Evolutionary conservation across 2,888 invertebrate species (phyloP), one percentile per base, ranked within the genome.

Genomic region (Sipunculus nudus): DNA sequence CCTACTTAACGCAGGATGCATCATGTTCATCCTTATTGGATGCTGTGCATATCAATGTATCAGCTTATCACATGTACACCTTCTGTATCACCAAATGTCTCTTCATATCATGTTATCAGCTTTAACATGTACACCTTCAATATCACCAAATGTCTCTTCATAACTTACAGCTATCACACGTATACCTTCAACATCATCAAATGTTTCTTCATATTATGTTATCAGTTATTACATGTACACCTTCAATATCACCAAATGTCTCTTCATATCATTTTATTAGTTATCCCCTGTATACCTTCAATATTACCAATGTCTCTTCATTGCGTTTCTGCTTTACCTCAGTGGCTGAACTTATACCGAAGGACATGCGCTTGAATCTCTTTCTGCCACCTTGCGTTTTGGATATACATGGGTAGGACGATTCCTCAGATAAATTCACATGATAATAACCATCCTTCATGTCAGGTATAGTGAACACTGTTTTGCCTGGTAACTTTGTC

Each of bases 401-500:
- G 35, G 67, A 71, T 32, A 66, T 71, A 41, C 61, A 61, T 6
- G 71, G 52, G 10, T 61, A 47, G 10, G 63, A 58, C 25, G 61
- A 63, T 28, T 67, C 53, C 4, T 61, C 57, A 39, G 48, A 53
- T 1, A 75, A 41, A 21, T 56, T 61, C 2, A 68, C 46, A 8
- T 66, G 45, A 67, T 70, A 73, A 40, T 66, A 72, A 1, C 71
- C 71, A 48, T 62, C 50, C 39, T 61, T 62, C 46, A 59, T 59
- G 41, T 70, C 65, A 3, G 62, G 38, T 13, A 60, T 61, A n/a
- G 59, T 57, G 41, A 65, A 67, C 8, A 53, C 28, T 31, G 45
- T 65, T 26, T 57, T 64, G 23, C 70, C 67, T 41, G 21, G 39
- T 19, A 70, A 47, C 40, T 49, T 35, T n/a, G 41, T 2, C 16